Conservation (phyloP, 1,140 invertebrate genomes). For the Saccostrea echinata region DNA sequence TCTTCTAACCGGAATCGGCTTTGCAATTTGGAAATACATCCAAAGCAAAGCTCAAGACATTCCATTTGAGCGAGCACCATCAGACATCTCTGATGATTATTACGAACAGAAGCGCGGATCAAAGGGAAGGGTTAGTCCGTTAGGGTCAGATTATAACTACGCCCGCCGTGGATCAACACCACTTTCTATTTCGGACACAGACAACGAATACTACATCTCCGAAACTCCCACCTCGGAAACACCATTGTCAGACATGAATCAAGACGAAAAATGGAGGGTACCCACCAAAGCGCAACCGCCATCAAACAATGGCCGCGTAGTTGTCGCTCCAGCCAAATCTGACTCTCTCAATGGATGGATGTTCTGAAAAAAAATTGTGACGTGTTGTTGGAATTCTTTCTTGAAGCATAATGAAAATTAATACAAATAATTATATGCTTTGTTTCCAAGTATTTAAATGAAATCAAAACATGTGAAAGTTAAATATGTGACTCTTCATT, state of each 20-base stretch:
- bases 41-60: slow-evolving; percentile 6
- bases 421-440: neutral
- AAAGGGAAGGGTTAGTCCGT: slow-evolving; percentile 32
- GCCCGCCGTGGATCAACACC: slow-evolving; percentile 30
- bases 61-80: slow-evolving; percentile 13
- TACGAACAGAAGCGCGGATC: neutral
- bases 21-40: slow-evolving; percentile 33
- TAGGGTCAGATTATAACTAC: slow-evolving; percentile 5
- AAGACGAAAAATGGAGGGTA: neutral
- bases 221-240: slow-evolving; percentile 24
- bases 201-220: slow-evolving; percentile 5
- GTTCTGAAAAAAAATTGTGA: slow-evolving; percentile 9
- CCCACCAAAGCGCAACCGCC: neutral
- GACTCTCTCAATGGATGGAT: slow-evolving; percentile 12
- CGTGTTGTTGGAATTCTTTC: neutral
- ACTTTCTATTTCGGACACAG: slow-evolving; percentile 24
- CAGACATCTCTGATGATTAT: slow-evolving; percentile 13
- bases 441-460: no score
- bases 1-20: slow-evolving; percentile 12
- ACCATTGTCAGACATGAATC: neutral
- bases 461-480: no score
- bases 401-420: neutral
- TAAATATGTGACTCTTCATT: no score
- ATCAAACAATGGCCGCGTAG: neutral
- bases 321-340: neutral